These are phyloP conservation scores for Tenualosa ilisha DNA, from an alignment of 2,797 vertebrate genomes.

Conservation along the genomic window DNA sequence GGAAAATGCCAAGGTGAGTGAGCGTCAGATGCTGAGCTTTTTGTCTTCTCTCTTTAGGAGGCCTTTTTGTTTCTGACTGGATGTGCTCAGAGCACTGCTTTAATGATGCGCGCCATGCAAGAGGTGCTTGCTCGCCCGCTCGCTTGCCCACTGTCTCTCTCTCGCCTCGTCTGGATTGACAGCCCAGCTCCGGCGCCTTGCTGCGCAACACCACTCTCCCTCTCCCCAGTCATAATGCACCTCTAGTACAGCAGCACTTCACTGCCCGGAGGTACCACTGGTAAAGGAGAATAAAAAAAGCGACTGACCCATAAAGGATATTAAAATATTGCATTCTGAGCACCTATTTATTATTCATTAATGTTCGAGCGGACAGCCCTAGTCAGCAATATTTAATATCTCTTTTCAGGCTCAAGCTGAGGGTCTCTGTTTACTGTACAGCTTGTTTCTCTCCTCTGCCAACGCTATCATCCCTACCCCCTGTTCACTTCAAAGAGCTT, in stretches of 20 bases:
- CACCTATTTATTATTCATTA: constrained; percentile 75
- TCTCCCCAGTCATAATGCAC: not conserved
- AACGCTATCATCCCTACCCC: constrained; percentile 55
- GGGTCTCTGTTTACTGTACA: constrained; percentile 1
- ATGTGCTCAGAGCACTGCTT: constrained; percentile 59
- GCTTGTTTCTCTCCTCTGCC: not conserved
- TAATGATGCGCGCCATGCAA: constrained; percentile 61
- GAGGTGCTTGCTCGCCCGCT: constrained; percentile 33
- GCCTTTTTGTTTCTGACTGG: constrained; percentile 8
- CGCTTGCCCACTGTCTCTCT: no score
- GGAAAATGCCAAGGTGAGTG: not conserved
- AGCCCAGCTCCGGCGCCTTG: constrained; percentile 26
- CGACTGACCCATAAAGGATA: constrained; percentile 69
- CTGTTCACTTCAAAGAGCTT: constrained; percentile 59
- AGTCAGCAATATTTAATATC: constrained; percentile 76
- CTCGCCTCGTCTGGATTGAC: constrained; percentile 52
- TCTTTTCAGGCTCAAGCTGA: constrained; percentile 50
- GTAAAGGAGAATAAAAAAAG: not conserved
- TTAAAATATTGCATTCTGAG: constrained; percentile 67
- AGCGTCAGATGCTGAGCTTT: not conserved
- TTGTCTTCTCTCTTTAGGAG: not conserved
- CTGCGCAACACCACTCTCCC: not conserved
- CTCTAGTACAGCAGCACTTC: not conserved
- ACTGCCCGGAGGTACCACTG: not conserved
- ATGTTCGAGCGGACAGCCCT: constrained; percentile 63